Evolutionary conservation across 1,140 invertebrate genomes (phyloP).

Genomic region (Drosophila asahinai): DNA sequence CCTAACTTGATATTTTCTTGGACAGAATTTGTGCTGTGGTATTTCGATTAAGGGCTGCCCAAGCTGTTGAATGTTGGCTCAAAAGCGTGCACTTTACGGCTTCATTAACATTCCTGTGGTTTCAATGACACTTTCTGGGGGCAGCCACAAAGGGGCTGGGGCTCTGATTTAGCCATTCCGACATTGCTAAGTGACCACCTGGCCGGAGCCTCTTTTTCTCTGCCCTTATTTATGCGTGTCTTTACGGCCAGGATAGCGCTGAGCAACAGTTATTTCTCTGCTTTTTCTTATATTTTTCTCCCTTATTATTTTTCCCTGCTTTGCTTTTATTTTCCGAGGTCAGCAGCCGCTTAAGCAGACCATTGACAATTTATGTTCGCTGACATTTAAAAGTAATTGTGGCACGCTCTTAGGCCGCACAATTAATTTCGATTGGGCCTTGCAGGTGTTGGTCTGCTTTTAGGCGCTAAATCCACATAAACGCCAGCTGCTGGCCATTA

Average conservation of each 20-base stretch:
- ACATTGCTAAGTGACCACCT: constrained; percentile 51
- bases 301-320: constrained; percentile 1
- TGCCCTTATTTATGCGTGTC: constrained; percentile 43
- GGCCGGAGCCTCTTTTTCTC: constrained; percentile 18
- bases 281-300: background rate
- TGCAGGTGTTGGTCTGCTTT: constrained; percentile 8
- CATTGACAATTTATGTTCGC: constrained; percentile 30
- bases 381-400: constrained; percentile 54
- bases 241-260: constrained; percentile 25
- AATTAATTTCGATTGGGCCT: constrained; percentile 38
- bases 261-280: constrained; percentile 40
- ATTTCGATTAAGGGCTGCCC: constrained; percentile 52
- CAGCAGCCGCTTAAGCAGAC: constrained; percentile 51
- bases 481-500: constrained; percentile 43
- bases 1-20: constrained; percentile 9
- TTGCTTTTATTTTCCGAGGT: constrained; percentile 33
- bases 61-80: constrained; percentile 59
- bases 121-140: constrained; percentile 51
- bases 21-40: constrained; percentile 10
- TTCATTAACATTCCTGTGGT: constrained; percentile 75
- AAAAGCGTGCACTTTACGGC: constrained; percentile 73
- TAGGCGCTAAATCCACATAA: constrained; percentile 38
- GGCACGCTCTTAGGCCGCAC: constrained; percentile 34
- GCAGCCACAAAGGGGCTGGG: no score
- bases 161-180: constrained; percentile 35